Base-by-base conservation (phyloP, 1,140 invertebrate species). In the Rhysida immarginata region DNA sequence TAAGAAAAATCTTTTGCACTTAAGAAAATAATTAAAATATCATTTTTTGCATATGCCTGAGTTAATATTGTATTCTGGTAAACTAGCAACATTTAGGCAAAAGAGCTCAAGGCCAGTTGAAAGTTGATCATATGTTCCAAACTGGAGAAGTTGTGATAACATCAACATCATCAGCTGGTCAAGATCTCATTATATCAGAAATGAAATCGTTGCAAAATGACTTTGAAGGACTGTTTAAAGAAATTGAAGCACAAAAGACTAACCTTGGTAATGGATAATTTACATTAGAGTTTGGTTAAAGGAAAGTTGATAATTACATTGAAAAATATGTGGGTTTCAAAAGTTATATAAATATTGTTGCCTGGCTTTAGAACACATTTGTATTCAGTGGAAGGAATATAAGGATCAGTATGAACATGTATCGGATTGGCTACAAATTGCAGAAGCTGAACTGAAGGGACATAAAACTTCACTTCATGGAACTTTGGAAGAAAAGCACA, bases 401-500 rank as follows among this genome's bases (percentile, higher is more conserved):
- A 93, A 92, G 68, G 88, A 93, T 64, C 88, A 93, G 69, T 90
- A 87, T 67, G 90, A 94, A 69, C 77, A 84, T 55, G 70, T 93
- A 8, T 90, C 87, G 55, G 87, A 92, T 66, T 96, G 91, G 91
- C 68, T 96, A 42, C 89, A 95, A 68, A 86, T 92, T 65, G 89
- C 88, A 64, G 89, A 95, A 65, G 87, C 91, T 60, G 76, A 91
- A 16, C 82, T 94, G 20, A 93, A 93, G 68, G 85, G 88, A 26
- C 85, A 93, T 62, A 91, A 92, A 66, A 81, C 87, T 26, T 81
- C 86, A 41, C 72, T 94, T 2, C 75, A 88, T 18, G 78, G 87
- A 1, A 88, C 82, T 62, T 73, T 88, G 1, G 77, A 80, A 44
- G 91, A 95, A 63, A 94, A 96, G 63, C 77, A 81, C 56, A 85